Percentiles rank a stretch among this genome's conserved stretches.
These are phyloP conservation scores for Pseudorectes ferrugineus DNA, from an alignment of 2,113 vertebrate genomes.

Conservation along the genomic window DNA sequence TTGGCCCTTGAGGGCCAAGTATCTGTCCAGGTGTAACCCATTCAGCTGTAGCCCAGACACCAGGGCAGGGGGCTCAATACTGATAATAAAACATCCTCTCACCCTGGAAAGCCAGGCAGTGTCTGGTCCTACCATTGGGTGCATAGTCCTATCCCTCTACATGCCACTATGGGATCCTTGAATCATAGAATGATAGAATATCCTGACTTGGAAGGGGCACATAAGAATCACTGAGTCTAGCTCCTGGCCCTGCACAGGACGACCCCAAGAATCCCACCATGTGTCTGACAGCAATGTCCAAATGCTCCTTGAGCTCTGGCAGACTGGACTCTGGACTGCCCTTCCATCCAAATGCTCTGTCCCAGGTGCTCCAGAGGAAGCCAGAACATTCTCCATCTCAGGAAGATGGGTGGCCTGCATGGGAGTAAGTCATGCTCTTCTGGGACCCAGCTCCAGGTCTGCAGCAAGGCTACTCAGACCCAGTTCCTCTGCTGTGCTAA, in stretches of 20 bases:
- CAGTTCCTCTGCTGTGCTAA: background rate
- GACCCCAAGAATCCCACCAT: background rate
- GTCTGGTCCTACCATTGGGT: background rate
- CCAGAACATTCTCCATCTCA: background rate
- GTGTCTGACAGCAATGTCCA: background rate
- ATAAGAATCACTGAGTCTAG: background rate
- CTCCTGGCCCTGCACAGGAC: background rate
- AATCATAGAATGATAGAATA: background rate
- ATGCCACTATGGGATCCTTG: background rate
- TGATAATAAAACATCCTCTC: background rate
- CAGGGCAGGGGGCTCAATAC: background rate
- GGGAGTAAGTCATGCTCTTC: background rate
- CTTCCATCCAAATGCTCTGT: background rate
- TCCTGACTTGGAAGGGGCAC: background rate
- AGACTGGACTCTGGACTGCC: background rate
- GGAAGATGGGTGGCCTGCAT: background rate
- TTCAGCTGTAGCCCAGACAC: background rate
- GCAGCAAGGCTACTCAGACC: background rate
- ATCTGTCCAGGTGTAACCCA: background rate
- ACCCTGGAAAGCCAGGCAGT: background rate
- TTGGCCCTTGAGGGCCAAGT: background rate
- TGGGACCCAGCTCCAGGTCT: background rate
- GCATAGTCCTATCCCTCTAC: background rate
- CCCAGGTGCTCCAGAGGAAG: background rate
- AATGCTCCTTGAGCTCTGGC: background rate